Evolutionary conservation across 92 coral and sea anemone genomes (phyloP).

Genomic region (Bergia sp.): DNA sequence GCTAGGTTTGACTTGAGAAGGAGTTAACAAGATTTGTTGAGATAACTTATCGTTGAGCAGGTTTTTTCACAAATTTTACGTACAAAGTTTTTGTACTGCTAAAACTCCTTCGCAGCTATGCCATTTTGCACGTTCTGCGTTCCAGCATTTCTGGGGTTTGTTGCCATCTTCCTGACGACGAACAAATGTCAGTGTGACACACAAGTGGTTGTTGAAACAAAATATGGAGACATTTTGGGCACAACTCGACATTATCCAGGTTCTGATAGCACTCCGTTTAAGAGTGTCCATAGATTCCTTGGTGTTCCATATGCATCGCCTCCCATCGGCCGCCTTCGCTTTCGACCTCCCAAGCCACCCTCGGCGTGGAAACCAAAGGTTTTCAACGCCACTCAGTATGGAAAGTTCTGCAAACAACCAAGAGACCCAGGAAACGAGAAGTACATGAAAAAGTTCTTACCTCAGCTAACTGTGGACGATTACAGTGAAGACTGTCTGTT

Average conservation of each 20-base stretch:
- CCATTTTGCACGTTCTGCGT: neutral
- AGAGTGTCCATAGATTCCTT: constrained; percentile 31
- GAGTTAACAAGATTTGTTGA: neutral
- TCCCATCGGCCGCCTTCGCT: constrained; percentile 36
- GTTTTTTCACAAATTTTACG: neutral
- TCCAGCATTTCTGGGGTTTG: neutral
- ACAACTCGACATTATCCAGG: constrained; percentile 13
- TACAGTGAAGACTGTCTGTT: constrained; percentile 43
- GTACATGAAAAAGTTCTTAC: constrained; percentile 36
- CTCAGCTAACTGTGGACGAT: neutral
- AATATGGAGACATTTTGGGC: constrained; percentile 41
- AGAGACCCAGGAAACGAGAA: neutral
- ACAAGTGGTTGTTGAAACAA: constrained; percentile 2
- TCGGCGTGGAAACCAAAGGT: constrained; percentile 37
- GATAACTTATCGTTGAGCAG: neutral
- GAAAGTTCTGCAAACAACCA: constrained; percentile 35
- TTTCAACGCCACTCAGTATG: constrained; percentile 37
- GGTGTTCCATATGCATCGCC: constrained; percentile 41
- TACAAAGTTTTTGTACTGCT: neutral
- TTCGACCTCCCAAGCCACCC: constrained; percentile 30
- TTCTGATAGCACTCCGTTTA: constrained; percentile 11
- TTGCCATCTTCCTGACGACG: constrained; percentile 20
- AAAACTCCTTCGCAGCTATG: neutral
- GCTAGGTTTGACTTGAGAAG: constrained; percentile 5
- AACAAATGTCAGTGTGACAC: neutral